Evolutionary conservation across 2,888 invertebrate species (phyloP).

Genomic region (Unio pictorum): DNA sequence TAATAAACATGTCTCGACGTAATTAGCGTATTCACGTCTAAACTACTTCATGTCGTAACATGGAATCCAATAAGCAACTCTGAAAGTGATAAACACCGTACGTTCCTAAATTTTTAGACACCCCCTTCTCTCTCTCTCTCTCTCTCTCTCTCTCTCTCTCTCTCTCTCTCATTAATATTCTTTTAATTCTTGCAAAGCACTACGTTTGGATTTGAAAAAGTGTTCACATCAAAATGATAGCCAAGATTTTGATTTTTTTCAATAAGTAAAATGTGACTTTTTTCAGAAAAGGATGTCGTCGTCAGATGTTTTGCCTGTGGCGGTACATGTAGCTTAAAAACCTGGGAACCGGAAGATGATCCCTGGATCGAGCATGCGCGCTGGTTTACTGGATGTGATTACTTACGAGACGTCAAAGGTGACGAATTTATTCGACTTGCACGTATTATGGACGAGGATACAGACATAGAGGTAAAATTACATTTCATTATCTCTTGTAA

Average conservation of each 20-base stretch:
- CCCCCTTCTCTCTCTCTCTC: too few relatives aligned
- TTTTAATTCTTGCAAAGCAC: too few relatives aligned
- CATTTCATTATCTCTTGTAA: too few relatives aligned
- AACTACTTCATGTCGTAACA: too few relatives aligned
- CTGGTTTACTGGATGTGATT: slow-evolving; percentile 89
- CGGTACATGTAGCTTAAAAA: slow-evolving; percentile 90
- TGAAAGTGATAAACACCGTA: too few relatives aligned
- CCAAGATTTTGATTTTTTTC: too few relatives aligned
- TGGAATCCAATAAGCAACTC: too few relatives aligned
- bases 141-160: too few relatives aligned
- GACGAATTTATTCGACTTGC: slow-evolving; percentile 72
- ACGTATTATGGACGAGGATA: background rate
- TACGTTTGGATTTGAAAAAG: background rate
- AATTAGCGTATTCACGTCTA: too few relatives aligned
- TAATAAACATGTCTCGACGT: too few relatives aligned
- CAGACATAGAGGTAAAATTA: background rate
- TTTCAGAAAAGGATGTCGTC: slow-evolving; percentile 18
- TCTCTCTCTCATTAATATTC: too few relatives aligned
- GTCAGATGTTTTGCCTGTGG: slow-evolving; percentile 94
- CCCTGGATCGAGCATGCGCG: slow-evolving; percentile 95
- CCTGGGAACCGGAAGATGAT: slow-evolving; percentile 90
- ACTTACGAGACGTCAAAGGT: slow-evolving; percentile 85
- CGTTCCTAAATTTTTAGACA: too few relatives aligned
- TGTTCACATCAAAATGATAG: background rate
- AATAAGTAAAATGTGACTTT: background rate